Percentiles rank a stretch among this genome's conserved stretches.
These are phyloP conservation scores for Thermophis baileyi DNA, from an alignment of 2,113 vertebrate species.

Conservation along the genomic window DNA sequence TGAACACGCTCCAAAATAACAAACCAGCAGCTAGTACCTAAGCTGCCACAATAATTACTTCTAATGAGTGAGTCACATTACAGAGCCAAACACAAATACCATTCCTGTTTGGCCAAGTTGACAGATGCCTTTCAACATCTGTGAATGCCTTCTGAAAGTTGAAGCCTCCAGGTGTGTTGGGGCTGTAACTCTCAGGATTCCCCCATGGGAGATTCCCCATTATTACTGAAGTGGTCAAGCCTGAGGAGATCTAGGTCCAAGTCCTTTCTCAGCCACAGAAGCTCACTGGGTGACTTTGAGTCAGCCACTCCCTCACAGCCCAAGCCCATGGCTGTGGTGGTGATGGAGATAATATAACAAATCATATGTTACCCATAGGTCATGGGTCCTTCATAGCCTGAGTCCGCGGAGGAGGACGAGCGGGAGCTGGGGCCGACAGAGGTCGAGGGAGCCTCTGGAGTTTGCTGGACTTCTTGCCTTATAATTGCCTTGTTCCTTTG, in stretches of 20 bases:
- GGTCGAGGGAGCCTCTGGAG: too few species aligned
- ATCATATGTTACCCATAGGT: neutral
- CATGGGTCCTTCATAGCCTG: too few species aligned
- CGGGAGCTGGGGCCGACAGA: too few species aligned
- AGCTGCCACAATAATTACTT: neutral
- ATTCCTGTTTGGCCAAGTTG: conserved; percentile 1
- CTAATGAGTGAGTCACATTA: conserved; percentile 26
- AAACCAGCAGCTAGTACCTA: conserved; percentile 9
- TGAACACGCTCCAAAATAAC: neutral
- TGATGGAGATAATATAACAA: neutral
- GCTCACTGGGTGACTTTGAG: neutral
- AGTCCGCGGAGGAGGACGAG: too few species aligned
- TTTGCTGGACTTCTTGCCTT: too few species aligned
- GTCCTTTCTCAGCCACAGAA: neutral
- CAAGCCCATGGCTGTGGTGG: neutral
- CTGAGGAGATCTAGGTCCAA: neutral
- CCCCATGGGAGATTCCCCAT: neutral
- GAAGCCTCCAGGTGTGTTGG: neutral
- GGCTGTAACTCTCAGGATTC: neutral
- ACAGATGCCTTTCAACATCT: neutral
- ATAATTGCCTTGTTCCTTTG: too few species aligned
- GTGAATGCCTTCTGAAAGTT: neutral
- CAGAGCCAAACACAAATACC: accelerated
- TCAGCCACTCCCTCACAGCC: neutral
- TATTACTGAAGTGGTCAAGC: neutral